Base-by-base conservation (phyloP, 2,113 vertebrate genomes). In the Sphaerodactylus townsendi region DNA sequence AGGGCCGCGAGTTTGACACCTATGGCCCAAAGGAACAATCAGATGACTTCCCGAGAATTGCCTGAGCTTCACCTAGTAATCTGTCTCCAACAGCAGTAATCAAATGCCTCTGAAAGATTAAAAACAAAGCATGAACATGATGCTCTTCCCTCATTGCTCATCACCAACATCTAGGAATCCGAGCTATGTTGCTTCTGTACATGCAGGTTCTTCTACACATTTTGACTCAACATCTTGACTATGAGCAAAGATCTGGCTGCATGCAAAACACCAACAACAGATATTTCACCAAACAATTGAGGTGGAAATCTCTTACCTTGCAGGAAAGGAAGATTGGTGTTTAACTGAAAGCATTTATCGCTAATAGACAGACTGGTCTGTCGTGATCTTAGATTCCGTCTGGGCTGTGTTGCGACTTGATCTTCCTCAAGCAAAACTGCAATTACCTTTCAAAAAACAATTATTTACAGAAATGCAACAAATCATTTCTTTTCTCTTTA, bases 351-450 rank as follows among this genome's bases (percentile, higher is more conserved):
- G 90, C 96, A 96, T 85, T 96, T 96, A 15, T 98, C 97, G 28
- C 98, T 98, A 93, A 98, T 96, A 37, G 93, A 95, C 87, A 97
- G 89, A n/a, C 92, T 90, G 70, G 95, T 90, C 76, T 94, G 94
- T 90, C 95, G 93, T 48, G 94, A 94, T 77, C 85, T 91, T 66
- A 92, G 88, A 76, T 93, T 96, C 90, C 92, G 90, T 48, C 85
- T 86, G 28, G 97, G 96, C 23, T 95, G 95, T 39, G 85, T 93
- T 59, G 97, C 96, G 62, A 96, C 92, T 74, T 94, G 94, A 85
- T 98, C 97, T 92, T 99, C 98, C 88, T 99, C 98, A 87, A 99
- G 90, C 83, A 99, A 94, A 81, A 99, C 97, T 11, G 97, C 94
- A 79, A 99, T 95, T 91, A 99, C 98, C 98, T 99, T 92, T 80